phyloP scores from a whole-genome alignment of 2,888 invertebrate species.

The Keiferia lycopersicella region DNA sequence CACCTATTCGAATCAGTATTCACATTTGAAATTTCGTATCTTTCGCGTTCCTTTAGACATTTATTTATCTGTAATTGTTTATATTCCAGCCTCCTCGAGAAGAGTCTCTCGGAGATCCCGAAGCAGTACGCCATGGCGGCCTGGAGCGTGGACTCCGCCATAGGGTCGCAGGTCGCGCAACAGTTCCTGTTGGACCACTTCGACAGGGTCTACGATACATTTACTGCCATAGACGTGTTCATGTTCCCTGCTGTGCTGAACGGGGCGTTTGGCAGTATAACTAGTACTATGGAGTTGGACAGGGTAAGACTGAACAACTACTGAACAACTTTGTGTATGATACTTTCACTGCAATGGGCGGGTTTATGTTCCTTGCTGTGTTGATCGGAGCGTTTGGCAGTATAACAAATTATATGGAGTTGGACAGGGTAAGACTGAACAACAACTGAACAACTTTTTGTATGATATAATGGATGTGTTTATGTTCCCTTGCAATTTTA shows the following conservation, averaged over 20 bases:
- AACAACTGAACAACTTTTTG: too few relatives aligned
- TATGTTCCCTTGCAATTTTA: slow-evolving; percentile 61
- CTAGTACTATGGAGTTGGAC: slow-evolving; percentile 67
- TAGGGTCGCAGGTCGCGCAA: slow-evolving; percentile 86
- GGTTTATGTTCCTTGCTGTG: too few relatives aligned
- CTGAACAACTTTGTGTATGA: too few relatives aligned
- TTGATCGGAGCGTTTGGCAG: too few relatives aligned
- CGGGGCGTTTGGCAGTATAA: slow-evolving; percentile 64
- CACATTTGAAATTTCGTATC: too few relatives aligned
- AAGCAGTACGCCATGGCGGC: slow-evolving; percentile 65
- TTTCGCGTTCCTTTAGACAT: too few relatives aligned
- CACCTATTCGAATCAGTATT: too few relatives aligned
- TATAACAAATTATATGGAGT: too few relatives aligned
- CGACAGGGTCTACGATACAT: slow-evolving; percentile 75
- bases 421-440: neutral
- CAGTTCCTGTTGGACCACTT: slow-evolving; percentile 87
- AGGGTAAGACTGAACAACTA: neutral
- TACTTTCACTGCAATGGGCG: too few relatives aligned
- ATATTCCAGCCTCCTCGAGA: slow-evolving; percentile 63
- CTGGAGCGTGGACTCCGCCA: slow-evolving; percentile 63
- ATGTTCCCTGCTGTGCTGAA: slow-evolving; percentile 61
- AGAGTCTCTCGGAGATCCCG: slow-evolving; percentile 61
- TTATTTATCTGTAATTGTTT: too few relatives aligned
- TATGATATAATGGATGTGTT: slow-evolving; percentile 66
- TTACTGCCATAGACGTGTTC: slow-evolving; percentile 65